Evolutionary conservation across 2,797 vertebrate genomes (phyloP).

Genomic region (Brachyrhaphis roseni): DNA sequence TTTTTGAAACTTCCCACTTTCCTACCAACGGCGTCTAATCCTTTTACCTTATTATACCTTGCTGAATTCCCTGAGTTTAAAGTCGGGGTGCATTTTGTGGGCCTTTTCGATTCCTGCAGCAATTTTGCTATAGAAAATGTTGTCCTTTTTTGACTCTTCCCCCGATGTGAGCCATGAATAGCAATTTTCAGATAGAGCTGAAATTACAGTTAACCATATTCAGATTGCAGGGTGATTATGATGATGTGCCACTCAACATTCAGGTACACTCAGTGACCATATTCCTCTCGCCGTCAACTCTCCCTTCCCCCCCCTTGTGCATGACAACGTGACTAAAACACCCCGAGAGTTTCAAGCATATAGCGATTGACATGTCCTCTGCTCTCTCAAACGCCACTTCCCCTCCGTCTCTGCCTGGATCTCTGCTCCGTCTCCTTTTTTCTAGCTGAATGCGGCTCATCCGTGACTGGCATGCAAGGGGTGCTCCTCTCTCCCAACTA

Average conservation of each 20-base stretch:
- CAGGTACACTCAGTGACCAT: constrained; percentile 45
- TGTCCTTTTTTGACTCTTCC: constrained; percentile 4
- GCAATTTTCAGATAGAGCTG: constrained; percentile 52
- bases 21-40: constrained; percentile 15
- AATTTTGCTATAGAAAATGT: constrained; percentile 31
- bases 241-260: constrained; percentile 58
- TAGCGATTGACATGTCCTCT: constrained; percentile 76
- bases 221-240: constrained; percentile 65
- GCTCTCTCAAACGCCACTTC: constrained; percentile 60
- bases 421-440: constrained; percentile 52
- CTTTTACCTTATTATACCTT: constrained; percentile 22
- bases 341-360: constrained; percentile 68
- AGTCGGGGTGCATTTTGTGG: constrained; percentile 27
- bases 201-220: constrained; percentile 64
- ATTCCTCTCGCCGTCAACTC: constrained; percentile 35
- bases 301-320: constrained; percentile 38
- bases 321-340: constrained; percentile 60
- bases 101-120: constrained; percentile 38
- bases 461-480: constrained; percentile 95
- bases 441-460: constrained; percentile 96
- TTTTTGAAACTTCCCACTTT: constrained; percentile 27
- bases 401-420: constrained; percentile 23
- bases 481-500: constrained; percentile 98
- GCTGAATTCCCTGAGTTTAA: constrained; percentile 22
- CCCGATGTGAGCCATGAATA: constrained; percentile 39